Base-by-base conservation (phyloP, 2,888 invertebrate genomes). In the Labia minor region DNA sequence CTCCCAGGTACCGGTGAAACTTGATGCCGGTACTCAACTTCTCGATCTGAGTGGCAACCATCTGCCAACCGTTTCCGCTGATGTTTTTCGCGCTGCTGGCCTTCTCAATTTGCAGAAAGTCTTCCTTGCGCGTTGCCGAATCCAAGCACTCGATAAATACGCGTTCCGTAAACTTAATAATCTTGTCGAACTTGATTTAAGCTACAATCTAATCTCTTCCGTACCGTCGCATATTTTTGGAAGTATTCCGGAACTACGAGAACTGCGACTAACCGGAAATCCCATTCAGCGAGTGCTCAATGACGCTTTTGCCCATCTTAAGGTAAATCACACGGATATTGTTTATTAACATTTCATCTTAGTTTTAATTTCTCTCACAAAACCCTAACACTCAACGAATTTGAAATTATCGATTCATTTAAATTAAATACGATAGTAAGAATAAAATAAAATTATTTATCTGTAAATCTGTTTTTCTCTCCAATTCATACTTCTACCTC, bases 91-190 rank as follows among this genome's bases (percentile, higher is more conserved):
- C 65, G 80, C 84, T 65, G 86, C 87, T 11, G 88, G 89, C 70
- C 81, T 92, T 67, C 81, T 89, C 65, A 91, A 92, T 76, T 81
- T 92, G 66, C 92, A 92, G 77, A 89, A 89, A 73, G 84, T 92
- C 21, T 89, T 86, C 75, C 79, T 92, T 72, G 81, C 86, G 33
- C 82, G 85, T 68, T 92, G 92, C 76, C 82, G 83, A 64, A 78
- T 92, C 69, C 84, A 85, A 72, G 78, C 80, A 0, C 81, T 92
- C 71, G 87, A 89, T 72, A 83, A 85, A 67, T 85, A 84, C 75
- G 87, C 90, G 1, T 91, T 92, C 77, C 82, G 87, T 71, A 85
- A 87, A 72, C 83, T 92, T 33, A 89, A 86, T 69, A 92, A 92
- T 76, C 79, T 92, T 62, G 88, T 92, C 1, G 91, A 92, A 75